phyloP scores from a whole-genome alignment of 2,888 invertebrate genomes.

The Carcina quercana region DNA sequence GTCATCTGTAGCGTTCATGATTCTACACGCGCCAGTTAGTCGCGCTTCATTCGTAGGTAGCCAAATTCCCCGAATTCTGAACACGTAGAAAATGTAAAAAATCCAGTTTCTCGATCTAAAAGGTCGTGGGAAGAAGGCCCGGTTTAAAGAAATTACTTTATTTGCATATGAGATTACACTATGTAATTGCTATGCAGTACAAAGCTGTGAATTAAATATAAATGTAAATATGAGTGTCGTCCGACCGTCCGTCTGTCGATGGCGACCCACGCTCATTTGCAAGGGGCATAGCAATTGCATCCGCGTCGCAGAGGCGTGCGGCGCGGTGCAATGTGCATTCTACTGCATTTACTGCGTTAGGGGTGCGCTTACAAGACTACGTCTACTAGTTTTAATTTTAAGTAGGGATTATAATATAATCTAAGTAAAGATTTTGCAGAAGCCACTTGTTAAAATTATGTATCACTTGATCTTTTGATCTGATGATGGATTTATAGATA shows the following conservation, averaged over 20 bases:
- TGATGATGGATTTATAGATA: too few species aligned
- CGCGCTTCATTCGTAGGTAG: too few species aligned
- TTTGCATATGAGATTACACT: slow-evolving; percentile 1
- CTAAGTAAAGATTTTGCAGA: too few species aligned
- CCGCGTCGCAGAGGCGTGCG: slow-evolving; percentile 28
- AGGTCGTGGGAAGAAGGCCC: slow-evolving; percentile 1
- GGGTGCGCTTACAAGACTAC: slow-evolving; percentile 13
- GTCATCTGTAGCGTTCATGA: too few species aligned
- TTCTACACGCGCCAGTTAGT: too few species aligned
- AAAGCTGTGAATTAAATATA: slow-evolving; percentile 3
- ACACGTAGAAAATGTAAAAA: too few species aligned
- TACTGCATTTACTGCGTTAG: slow-evolving; percentile 20
- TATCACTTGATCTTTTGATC: too few species aligned
- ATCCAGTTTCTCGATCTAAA: too few species aligned
- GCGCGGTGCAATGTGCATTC: slow-evolving; percentile 7
- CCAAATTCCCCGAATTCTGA: too few species aligned
- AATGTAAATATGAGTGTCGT: not conserved
- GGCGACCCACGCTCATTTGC: slow-evolving; percentile 47
- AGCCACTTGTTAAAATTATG: too few species aligned
- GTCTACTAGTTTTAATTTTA: too few species aligned
- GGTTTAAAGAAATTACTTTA: slow-evolving; percentile 1
- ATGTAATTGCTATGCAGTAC: not conserved
- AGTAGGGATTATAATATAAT: too few species aligned
- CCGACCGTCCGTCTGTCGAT: not conserved
- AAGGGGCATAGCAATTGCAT: slow-evolving; percentile 45